Conservation (phyloP, 2,888 invertebrate species). For the Ganaspis brasiliensis region DNA sequence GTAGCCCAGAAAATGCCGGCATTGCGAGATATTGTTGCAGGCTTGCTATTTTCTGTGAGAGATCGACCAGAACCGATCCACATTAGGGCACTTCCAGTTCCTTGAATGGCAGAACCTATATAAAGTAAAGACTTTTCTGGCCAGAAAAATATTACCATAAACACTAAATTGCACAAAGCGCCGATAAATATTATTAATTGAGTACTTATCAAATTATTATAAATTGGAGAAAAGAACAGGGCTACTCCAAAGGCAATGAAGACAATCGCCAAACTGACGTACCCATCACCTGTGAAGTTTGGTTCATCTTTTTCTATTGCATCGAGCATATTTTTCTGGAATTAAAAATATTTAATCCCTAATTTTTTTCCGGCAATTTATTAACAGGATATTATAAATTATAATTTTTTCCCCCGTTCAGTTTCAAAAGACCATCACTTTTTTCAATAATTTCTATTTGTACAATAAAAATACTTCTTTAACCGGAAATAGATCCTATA, state of each 20-base stretch:
- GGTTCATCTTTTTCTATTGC: conserved; percentile 89
- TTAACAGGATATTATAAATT: background rate
- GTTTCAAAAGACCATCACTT: background rate
- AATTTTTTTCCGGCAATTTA: no score
- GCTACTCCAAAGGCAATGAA: conserved; percentile 94
- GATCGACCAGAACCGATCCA: conserved; percentile 98
- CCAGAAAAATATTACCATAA: conserved; percentile 93
- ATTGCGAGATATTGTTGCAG: conserved; percentile 94
- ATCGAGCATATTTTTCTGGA: conserved; percentile 94
- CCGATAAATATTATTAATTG: conserved; percentile 94
- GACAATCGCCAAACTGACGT: conserved; percentile 94
- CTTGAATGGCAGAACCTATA: conserved; percentile 91
- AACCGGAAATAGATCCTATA: conserved; percentile 5
- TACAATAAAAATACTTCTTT: background rate
- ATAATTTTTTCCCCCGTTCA: background rate
- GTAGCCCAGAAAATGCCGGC: conserved; percentile 99
- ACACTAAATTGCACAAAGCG: conserved; percentile 92
- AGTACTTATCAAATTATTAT: conserved; percentile 92
- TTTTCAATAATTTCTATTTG: background rate
- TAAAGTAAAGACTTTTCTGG: conserved; percentile 93
- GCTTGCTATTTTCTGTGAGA: conserved; percentile 93
- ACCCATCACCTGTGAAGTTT: conserved; percentile 91
- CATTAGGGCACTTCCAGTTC: conserved; percentile 95
- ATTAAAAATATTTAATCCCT: conserved; percentile 61
- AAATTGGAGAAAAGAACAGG: conserved; percentile 97